Conservation (phyloP, 2,797 vertebrate genomes). For the Muraenolepis orangiensis region DNA sequence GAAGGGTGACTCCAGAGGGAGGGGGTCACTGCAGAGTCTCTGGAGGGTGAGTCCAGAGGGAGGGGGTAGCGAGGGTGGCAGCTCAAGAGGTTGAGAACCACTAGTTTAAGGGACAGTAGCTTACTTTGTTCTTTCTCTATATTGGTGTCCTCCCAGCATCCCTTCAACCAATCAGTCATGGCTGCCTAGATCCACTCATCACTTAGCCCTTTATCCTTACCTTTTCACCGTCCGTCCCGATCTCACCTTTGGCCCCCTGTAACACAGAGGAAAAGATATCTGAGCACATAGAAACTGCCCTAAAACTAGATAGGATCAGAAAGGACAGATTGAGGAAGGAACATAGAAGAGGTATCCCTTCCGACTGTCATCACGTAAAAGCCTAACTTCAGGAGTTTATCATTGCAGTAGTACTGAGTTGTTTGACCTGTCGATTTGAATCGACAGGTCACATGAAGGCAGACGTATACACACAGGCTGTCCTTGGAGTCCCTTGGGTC, state of each 20-base stretch:
- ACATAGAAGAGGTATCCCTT: background rate
- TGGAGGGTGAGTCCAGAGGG: too few relatives aligned
- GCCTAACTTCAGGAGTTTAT: background rate
- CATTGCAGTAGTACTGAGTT: background rate
- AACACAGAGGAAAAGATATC: conserved; percentile 9
- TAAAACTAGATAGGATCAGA: background rate
- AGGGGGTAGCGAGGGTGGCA: too few relatives aligned
- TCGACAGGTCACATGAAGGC: background rate
- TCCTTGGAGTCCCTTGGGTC: conserved; percentile 68
- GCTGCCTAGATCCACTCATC: background rate
- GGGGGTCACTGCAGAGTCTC: too few relatives aligned
- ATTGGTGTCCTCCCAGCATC: background rate
- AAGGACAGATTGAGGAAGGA: background rate
- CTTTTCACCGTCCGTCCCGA: conserved; percentile 70
- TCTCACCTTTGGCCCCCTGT: conserved; percentile 77
- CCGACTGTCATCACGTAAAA: background rate
- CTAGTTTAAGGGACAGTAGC: too few relatives aligned
- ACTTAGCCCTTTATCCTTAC: conserved; percentile 46
- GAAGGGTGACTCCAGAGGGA: too few relatives aligned
- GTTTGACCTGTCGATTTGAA: too few relatives aligned
- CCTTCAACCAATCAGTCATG: background rate
- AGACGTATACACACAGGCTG: conserved; percentile 54
- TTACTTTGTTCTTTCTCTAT: background rate
- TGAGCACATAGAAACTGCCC: background rate
- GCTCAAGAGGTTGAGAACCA: too few relatives aligned